phyloP scores from a whole-genome alignment of 2,797 vertebrate species.

The Nasua narica region DNA sequence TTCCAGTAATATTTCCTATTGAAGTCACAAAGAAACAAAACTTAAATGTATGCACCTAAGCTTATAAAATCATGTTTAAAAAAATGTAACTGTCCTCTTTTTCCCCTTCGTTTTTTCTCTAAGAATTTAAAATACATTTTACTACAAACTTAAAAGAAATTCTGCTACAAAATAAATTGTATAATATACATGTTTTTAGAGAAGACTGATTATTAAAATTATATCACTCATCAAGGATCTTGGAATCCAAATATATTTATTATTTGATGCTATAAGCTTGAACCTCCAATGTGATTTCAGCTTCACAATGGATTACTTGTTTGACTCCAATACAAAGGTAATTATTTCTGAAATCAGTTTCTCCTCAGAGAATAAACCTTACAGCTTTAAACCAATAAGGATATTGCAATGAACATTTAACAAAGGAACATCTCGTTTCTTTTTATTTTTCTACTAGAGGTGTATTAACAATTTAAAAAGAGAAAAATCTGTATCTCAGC shows the following conservation, averaged over 20 bases:
- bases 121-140: slow-evolving; percentile 39
- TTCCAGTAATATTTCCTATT: slow-evolving; percentile 5
- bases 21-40: slow-evolving; percentile 23
- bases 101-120: neutral
- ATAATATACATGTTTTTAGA: neutral
- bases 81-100: neutral
- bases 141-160: neutral
- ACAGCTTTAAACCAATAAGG: slow-evolving; percentile 44
- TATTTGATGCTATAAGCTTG: neutral
- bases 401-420: neutral
- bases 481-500: neutral
- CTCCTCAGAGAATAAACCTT: slow-evolving; percentile 29
- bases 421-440: neutral
- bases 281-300: slow-evolving; percentile 35
- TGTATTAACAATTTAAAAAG: slow-evolving; percentile 26
- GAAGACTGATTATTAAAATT: slow-evolving; percentile 12
- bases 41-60: neutral
- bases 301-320: slow-evolving; percentile 17
- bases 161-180: neutral
- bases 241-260: slow-evolving; percentile 51
- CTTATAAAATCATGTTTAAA: neutral
- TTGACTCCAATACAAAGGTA: slow-evolving; percentile 31
- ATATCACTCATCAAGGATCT: slow-evolving; percentile 10
- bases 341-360: slow-evolving; percentile 61
- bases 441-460: slow-evolving; percentile 4